Evolutionary conservation across 30 jellyfish, hydroid and myxozoan genomes (phyloP).

Genomic region (Turritopsis rubra): DNA sequence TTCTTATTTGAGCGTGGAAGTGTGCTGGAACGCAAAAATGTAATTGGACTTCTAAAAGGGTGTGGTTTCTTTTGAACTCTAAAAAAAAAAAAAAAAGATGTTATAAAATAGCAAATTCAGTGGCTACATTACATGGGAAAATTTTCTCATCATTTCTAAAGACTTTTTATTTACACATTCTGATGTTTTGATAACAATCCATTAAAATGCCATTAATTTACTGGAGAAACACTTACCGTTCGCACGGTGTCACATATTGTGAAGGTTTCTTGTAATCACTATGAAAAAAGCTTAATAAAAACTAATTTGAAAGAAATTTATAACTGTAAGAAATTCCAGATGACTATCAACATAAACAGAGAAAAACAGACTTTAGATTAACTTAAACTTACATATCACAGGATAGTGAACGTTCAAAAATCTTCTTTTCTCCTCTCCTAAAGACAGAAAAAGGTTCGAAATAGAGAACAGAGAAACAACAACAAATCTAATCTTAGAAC

Average conservation of each 20-base stretch:
- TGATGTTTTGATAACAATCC: background rate
- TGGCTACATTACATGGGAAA: too few relatives aligned
- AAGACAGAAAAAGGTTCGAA: background rate
- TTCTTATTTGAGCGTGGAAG: background rate
- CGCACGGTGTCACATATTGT: background rate
- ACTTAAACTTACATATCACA: constrained; percentile 11
- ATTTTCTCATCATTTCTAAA: too few relatives aligned
- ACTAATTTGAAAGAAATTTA: too few relatives aligned
- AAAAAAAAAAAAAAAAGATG: background rate
- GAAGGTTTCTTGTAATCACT: background rate
- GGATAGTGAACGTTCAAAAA: background rate
- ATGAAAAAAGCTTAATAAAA: background rate
- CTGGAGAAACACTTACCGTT: background rate
- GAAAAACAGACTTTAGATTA: too few relatives aligned
- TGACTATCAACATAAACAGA: too few relatives aligned
- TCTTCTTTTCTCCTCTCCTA: background rate
- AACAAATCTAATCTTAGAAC: background rate
- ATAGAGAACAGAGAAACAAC: too few relatives aligned
- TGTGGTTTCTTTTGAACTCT: constrained; percentile 7
- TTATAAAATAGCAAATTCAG: too few relatives aligned
- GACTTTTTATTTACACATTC: background rate
- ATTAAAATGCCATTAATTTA: too few relatives aligned
- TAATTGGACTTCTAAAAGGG: constrained; percentile 4
- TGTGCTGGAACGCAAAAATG: constrained; percentile 6
- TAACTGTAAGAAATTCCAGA: too few relatives aligned